Evolutionary conservation across 1,140 invertebrate species (phyloP).

Genomic region (Anastatus disparis): DNA sequence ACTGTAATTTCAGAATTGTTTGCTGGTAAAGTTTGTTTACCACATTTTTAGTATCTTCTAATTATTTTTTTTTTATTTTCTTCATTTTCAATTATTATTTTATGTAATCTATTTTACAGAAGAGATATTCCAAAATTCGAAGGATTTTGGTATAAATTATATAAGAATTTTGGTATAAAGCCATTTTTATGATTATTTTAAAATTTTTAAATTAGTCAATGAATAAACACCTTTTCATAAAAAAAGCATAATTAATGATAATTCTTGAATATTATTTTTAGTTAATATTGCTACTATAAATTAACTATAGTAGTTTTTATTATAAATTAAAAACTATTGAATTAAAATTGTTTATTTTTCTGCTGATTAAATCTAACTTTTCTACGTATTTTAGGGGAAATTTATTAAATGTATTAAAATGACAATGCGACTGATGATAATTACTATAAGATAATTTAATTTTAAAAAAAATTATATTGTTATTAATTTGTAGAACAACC

Average conservation of each 20-base stretch:
- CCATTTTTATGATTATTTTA: too few species aligned
- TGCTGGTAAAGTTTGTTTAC: slow-evolving; percentile 96
- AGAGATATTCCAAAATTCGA: slow-evolving; percentile 35
- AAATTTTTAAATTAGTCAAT: neutral
- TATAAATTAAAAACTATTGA: too few species aligned
- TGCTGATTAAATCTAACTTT: too few species aligned
- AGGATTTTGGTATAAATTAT: too few species aligned
- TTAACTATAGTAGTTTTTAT: too few species aligned
- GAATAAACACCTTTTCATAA: too few species aligned
- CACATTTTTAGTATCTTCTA: slow-evolving; percentile 80
- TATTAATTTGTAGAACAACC: neutral
- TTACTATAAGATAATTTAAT: neutral
- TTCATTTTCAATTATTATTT: slow-evolving; percentile 41
- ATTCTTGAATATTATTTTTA: too few species aligned
- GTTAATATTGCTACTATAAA: too few species aligned
- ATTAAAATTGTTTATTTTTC: too few species aligned
- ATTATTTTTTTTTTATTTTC: slow-evolving; percentile 43
- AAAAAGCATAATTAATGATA: too few species aligned
- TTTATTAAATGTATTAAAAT: neutral
- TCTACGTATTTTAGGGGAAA: slow-evolving; percentile 21
- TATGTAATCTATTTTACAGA: slow-evolving; percentile 41
- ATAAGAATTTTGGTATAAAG: too few species aligned
- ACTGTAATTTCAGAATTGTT: slow-evolving; percentile 96
- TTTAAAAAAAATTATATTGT: too few species aligned
- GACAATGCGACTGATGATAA: neutral